Conservation (phyloP, 2,888 invertebrate species). For the Pycnomerus fuliginosus region DNA sequence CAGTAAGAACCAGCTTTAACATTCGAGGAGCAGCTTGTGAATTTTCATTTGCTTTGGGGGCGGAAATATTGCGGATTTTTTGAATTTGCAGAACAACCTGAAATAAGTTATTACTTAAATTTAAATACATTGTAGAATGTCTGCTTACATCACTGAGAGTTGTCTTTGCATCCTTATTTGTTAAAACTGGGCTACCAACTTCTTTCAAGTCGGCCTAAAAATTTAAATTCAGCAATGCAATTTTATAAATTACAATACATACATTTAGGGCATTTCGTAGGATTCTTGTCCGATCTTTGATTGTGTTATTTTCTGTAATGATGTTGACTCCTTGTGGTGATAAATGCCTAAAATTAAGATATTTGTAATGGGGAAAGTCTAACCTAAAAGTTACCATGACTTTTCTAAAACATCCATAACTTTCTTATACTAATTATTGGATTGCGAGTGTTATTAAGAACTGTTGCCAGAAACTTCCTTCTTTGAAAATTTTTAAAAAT, state of each 20-base stretch:
- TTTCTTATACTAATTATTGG: no score
- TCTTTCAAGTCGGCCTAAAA: conserved; percentile 76
- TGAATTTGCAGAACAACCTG: conserved; percentile 79
- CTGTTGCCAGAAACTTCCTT: no score
- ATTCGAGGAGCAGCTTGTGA: conserved; percentile 79
- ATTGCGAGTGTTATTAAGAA: no score
- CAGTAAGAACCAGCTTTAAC: conserved; percentile 80
- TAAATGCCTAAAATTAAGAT: conserved; percentile 64
- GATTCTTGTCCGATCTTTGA: conserved; percentile 64
- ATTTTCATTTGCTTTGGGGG: conserved; percentile 88
- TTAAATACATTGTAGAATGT: neutral
- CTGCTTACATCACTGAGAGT: neutral
- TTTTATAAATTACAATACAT: conserved; percentile 49
- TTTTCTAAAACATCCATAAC: no score
- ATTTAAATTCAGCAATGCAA: conserved; percentile 13
- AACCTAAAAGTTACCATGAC: conserved; percentile 33
- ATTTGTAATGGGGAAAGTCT: conserved; percentile 2
- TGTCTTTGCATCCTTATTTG: conserved; percentile 39
- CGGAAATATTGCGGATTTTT: conserved; percentile 83
- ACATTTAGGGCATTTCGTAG: conserved; percentile 70
- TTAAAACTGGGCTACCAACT: conserved; percentile 73
- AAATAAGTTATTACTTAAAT: conserved; percentile 43
- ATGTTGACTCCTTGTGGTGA: conserved; percentile 69
- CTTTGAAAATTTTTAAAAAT: no score
- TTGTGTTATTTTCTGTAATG: conserved; percentile 64